Evolutionary conservation across 1,140 invertebrate species (phyloP).

Genomic region (Nautilus pompilius): DNA sequence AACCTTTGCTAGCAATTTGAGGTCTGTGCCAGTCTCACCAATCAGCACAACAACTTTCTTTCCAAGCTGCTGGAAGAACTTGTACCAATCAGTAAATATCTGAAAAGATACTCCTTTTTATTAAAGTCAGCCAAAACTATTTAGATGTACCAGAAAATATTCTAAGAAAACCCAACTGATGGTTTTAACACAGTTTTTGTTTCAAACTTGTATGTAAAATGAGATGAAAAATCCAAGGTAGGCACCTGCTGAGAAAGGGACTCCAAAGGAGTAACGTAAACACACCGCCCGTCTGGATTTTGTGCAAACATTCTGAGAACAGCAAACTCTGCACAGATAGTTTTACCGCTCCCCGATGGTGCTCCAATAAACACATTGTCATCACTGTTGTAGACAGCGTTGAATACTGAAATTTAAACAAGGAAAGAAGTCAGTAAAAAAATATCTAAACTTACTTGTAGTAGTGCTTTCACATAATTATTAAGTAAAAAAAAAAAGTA

Average conservation of each 20-base stretch:
- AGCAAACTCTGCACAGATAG: conserved; percentile 95
- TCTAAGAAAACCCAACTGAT: no score
- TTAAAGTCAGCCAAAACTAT: no score
- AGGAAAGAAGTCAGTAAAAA: conserved; percentile 1
- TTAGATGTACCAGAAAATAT: no score
- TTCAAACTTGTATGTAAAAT: no score
- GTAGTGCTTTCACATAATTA: no score
- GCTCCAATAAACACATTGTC: conserved; percentile 99
- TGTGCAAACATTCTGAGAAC: conserved; percentile 80
- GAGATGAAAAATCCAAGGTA: no score
- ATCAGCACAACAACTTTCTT: conserved; percentile 90
- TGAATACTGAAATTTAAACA: conserved; percentile 72
- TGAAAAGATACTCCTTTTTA: conserved; percentile 37
- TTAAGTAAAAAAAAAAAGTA: no score
- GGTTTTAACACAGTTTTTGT: no score
- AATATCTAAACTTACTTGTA: no score
- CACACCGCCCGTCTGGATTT: conserved; percentile 64
- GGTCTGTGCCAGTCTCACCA: conserved; percentile 95
- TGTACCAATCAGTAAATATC: conserved; percentile 88
- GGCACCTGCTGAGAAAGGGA: conserved; percentile 78
- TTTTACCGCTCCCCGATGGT: conserved; percentile 96
- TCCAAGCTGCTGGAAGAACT: conserved; percentile 76
- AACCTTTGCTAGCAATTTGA: conserved; percentile 72
- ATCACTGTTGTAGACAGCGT: conserved; percentile 96
- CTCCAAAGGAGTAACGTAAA: conserved; percentile 92